A percentile compares a stretch with the other conserved stretches of the same genome.
phyloP scores from a whole-genome alignment of 2,113 vertebrate genomes.

The Ptilonorhynchus violaceus region DNA sequence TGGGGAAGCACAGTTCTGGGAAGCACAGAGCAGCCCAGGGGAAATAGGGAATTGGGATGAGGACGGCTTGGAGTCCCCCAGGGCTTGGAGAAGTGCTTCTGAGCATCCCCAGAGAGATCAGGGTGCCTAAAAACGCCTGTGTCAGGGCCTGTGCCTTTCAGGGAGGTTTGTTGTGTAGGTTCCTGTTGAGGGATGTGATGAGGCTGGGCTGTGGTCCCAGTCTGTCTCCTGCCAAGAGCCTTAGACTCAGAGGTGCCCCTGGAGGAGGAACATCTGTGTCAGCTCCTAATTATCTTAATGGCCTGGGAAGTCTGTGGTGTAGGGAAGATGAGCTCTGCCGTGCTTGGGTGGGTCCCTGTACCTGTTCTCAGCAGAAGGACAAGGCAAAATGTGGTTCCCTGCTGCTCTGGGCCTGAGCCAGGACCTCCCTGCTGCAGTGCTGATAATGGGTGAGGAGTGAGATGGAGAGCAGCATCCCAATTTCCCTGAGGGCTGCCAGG shows the following conservation, averaged over 20 bases:
- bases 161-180: background rate
- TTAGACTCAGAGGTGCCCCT: background rate
- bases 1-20: background rate
- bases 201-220: fast-evolving
- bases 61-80: background rate
- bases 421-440: background rate
- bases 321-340: background rate
- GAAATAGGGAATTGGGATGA: background rate
- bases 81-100: background rate
- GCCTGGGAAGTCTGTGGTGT: background rate
- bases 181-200: fast-evolving
- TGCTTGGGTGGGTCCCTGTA: background rate
- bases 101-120: background rate
- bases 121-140: background rate
- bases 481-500: background rate
- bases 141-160: background rate
- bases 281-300: slow-evolving; percentile 21
- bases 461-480: background rate
- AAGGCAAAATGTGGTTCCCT: background rate
- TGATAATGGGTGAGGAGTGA: background rate
- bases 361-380: background rate
- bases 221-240: background rate
- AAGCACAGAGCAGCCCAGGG: background rate
- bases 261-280: background rate
- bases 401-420: background rate